These are phyloP conservation scores for Mythimna impura DNA, from an alignment of 2,888 invertebrate genomes.

Conservation along the genomic window DNA sequence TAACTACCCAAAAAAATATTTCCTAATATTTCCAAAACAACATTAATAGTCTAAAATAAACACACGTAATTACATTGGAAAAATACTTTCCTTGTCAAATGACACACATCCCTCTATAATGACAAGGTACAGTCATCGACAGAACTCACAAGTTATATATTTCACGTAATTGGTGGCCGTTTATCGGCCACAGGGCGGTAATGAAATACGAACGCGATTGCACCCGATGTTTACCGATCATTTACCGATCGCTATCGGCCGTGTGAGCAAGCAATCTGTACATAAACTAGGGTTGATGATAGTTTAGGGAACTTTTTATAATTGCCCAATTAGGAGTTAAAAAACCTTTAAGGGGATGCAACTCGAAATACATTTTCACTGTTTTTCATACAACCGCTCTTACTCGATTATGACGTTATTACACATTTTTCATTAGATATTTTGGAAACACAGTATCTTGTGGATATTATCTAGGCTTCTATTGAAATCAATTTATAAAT, in stretches of 20 bases:
- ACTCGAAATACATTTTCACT: too few relatives aligned
- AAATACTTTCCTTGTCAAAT: constrained; percentile 52
- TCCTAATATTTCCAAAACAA: constrained; percentile 31
- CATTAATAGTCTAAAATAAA: constrained; percentile 44
- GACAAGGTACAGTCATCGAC: constrained; percentile 54
- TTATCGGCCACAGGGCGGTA: constrained; percentile 60
- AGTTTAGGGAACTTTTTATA: constrained; percentile 41
- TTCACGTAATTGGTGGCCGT: constrained; percentile 59
- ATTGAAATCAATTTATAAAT: too few relatives aligned
- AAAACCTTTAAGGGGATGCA: constrained; percentile 1
- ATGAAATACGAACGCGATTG: constrained; percentile 67
- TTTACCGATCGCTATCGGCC: constrained; percentile 69
- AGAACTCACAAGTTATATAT: constrained; percentile 65
- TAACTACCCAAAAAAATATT: constrained; percentile 8
- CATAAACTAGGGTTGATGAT: constrained; percentile 54
- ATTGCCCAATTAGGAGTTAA: constrained; percentile 31
- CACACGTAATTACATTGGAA: constrained; percentile 47
- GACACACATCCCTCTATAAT: constrained; percentile 39
- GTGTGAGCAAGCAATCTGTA: constrained; percentile 54
- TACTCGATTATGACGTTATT: too few relatives aligned
- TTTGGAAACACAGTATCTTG: too few relatives aligned
- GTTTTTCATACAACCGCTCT: too few relatives aligned
- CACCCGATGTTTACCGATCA: constrained; percentile 72
- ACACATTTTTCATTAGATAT: too few relatives aligned
- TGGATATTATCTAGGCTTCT: too few relatives aligned